Evolutionary conservation across 2,888 invertebrate species (phyloP).

Genomic region (Pristionchus mayeri): DNA sequence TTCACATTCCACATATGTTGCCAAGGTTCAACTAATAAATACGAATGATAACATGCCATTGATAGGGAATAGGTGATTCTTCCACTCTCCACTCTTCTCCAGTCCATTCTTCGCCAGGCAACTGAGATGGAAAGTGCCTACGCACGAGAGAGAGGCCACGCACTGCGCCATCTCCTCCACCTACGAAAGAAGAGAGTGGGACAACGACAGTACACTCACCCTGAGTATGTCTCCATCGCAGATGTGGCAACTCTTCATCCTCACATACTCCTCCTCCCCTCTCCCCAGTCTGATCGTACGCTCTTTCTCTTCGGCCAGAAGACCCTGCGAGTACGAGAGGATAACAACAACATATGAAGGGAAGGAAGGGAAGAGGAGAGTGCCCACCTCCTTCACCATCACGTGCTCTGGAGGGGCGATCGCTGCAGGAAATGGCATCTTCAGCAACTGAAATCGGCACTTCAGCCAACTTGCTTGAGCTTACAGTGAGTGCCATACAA

Average conservation of each 20-base stretch:
- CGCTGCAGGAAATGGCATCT: slow-evolving; percentile 1
- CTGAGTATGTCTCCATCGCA: slow-evolving; percentile 16
- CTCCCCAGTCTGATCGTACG: slow-evolving; percentile 6
- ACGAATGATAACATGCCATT: not conserved
- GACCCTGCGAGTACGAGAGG: no score
- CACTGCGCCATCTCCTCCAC: not conserved
- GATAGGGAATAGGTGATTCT: slow-evolving; percentile 14
- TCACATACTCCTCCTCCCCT: slow-evolving; percentile 25
- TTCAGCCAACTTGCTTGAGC: no score
- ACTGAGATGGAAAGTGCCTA: slow-evolving; percentile 58
- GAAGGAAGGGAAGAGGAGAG: not conserved
- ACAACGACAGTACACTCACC: not conserved
- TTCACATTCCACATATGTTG: no score
- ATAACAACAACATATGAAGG: no score
- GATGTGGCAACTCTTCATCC: not conserved
- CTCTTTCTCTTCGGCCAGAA: slow-evolving; percentile 22
- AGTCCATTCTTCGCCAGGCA: slow-evolving; percentile 67
- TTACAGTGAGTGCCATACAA: no score
- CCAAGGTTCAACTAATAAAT: not conserved
- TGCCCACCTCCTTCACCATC: not conserved
- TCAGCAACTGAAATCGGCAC: slow-evolving; percentile 15
- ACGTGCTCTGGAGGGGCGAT: not conserved
- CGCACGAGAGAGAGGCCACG: slow-evolving; percentile 51
- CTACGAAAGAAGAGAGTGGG: not conserved
- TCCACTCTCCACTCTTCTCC: slow-evolving; percentile 33